Conservation (phyloP, 1,140 invertebrate species). For the Pseudoatta argentina region DNA sequence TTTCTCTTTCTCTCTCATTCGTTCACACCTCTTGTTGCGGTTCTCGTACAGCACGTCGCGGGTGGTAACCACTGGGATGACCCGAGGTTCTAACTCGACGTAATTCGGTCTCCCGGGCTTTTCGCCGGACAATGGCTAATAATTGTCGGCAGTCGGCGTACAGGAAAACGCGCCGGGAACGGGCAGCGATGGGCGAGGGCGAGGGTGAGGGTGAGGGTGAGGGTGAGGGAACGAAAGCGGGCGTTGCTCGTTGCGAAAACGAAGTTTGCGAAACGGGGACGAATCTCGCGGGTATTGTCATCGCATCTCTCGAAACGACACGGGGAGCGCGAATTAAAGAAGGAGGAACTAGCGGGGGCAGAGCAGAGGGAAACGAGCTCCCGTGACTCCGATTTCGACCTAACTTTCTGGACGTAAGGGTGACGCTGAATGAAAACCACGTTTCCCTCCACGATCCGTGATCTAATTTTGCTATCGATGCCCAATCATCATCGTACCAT, state of each 20-base stretch:
- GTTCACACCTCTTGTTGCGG: neutral
- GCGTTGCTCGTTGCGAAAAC: constrained; percentile 72
- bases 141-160: constrained; percentile 81
- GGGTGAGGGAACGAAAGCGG: constrained; percentile 30
- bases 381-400: constrained; percentile 39
- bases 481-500: constrained; percentile 32
- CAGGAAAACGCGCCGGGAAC: constrained; percentile 68
- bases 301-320: constrained; percentile 76
- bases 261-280: constrained; percentile 82
- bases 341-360: constrained; percentile 6
- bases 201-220: neutral
- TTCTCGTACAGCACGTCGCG: constrained; percentile 32
- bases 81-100: constrained; percentile 65
- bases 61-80: constrained; percentile 47
- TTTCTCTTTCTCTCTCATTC: neutral
- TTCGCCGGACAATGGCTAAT: constrained; percentile 82
- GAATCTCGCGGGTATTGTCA: constrained; percentile 83
- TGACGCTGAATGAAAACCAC: neutral
- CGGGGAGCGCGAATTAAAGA: constrained; percentile 46
- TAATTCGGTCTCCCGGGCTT: constrained; percentile 82
- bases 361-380: neutral
- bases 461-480: constrained; percentile 47
- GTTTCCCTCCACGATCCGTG: neutral
- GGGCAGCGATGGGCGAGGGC: constrained; percentile 23
- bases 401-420: constrained; percentile 3